Conservation (phyloP, 1,140 invertebrate species). For the Drosophila bipectinata region DNA sequence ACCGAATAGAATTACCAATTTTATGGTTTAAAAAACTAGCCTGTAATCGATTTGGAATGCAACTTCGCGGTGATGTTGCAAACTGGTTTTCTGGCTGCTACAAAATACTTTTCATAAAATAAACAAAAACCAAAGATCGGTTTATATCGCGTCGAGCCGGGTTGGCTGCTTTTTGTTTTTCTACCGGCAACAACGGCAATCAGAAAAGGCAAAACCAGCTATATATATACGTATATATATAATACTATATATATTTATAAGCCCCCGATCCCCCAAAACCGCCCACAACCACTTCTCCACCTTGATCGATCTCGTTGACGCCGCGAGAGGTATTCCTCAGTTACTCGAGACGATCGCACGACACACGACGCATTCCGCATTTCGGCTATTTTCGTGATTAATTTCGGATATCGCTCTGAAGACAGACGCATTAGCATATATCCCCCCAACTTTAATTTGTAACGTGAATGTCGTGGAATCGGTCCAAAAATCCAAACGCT, state of each 20-base stretch:
- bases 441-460: slow-evolving; percentile 9
- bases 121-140: slow-evolving; percentile 18
- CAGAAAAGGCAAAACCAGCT: slow-evolving; percentile 48
- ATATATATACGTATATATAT: neutral
- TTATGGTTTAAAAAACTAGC: slow-evolving; percentile 1
- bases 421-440: slow-evolving; percentile 24
- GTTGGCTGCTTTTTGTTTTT: slow-evolving; percentile 50
- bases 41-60: neutral
- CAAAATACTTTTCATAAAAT: slow-evolving; percentile 34
- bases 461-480: slow-evolving; percentile 4
- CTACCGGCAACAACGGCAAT: slow-evolving; percentile 33
- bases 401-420: slow-evolving; percentile 9
- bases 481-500: neutral
- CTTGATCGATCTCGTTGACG: slow-evolving; percentile 58
- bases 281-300: slow-evolving; percentile 20
- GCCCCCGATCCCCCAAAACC: slow-evolving; percentile 7
- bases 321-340: slow-evolving; percentile 58
- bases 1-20: neutral
- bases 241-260: neutral
- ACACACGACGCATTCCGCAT: slow-evolving; percentile 56
- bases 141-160: slow-evolving; percentile 9
- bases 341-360: slow-evolving; percentile 46
- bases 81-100: slow-evolving; percentile 45
- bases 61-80: neutral
- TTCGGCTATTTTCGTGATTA: slow-evolving; percentile 68